A percentile compares a stretch with the other conserved stretches of the same genome.
phyloP scores from a whole-genome alignment of 1,140 invertebrate genomes.

The Drosophila mauritiana region DNA sequence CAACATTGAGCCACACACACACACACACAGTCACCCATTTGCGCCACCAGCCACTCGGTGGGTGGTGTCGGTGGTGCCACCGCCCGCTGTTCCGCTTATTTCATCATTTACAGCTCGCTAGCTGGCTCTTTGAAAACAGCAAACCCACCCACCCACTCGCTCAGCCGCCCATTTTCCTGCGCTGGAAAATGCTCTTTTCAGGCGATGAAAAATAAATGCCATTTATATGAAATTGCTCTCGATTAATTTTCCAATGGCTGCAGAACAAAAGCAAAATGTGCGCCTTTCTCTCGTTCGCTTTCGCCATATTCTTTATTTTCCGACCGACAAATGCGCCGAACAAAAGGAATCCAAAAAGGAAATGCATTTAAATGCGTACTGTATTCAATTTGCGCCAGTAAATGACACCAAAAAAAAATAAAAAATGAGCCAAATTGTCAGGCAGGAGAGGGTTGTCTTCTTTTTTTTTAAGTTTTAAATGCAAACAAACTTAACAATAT shows the following conservation, averaged over 20 bases:
- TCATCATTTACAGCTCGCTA: slow-evolving; percentile 25
- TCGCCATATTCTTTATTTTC: slow-evolving; percentile 4
- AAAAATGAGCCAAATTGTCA: background rate
- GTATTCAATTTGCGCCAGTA: slow-evolving; percentile 23
- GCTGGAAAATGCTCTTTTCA: slow-evolving; percentile 6
- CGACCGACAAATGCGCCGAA: slow-evolving; percentile 38
- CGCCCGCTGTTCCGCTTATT: slow-evolving; percentile 23
- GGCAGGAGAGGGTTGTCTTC: too few species aligned
- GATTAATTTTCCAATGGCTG: slow-evolving; percentile 61
- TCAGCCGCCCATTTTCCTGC: background rate
- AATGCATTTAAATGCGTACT: slow-evolving; percentile 51
- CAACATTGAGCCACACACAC: slow-evolving; percentile 22
- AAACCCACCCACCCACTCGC: too few species aligned
- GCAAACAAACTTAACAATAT: background rate
- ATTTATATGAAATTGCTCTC: slow-evolving; percentile 71
- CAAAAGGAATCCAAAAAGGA: slow-evolving; percentile 53
- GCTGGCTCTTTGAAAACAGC: background rate
- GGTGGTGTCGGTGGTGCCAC: background rate
- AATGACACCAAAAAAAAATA: slow-evolving; percentile 10
- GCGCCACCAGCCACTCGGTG: background rate
- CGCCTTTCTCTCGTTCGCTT: slow-evolving; percentile 22
- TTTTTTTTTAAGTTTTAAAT: background rate
- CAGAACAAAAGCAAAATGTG: slow-evolving; percentile 32
- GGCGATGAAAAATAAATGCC: slow-evolving; percentile 51
- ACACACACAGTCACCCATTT: background rate